Evolutionary conservation across 2,797 vertebrate genomes (phyloP).

Genomic region (Naso thynnoides): DNA sequence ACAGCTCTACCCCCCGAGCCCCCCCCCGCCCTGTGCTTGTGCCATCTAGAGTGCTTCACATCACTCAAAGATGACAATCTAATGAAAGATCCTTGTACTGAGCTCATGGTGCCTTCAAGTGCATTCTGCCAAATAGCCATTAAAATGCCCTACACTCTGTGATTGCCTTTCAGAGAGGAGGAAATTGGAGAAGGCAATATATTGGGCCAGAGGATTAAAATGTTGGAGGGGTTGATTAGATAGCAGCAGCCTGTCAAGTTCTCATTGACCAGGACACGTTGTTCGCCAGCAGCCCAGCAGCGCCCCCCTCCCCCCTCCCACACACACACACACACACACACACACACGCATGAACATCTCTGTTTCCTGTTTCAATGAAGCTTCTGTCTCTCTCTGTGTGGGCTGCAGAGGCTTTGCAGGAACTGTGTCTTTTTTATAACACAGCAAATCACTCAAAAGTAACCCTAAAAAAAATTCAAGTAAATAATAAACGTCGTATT

Average conservation of each 20-base stretch:
- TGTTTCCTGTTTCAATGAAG: conserved; percentile 14
- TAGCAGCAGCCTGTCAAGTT: conserved; percentile 61
- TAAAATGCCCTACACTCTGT: conserved; percentile 67
- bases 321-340: too few relatives aligned
- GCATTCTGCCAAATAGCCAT: conserved; percentile 73
- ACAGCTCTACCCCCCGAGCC: conserved; percentile 9
- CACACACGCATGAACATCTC: conserved; percentile 11
- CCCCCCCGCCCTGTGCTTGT: conserved; percentile 26
- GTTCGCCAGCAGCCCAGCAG: conserved; percentile 17
- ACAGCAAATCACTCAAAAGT: background rate
- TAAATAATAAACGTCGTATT: too few relatives aligned
- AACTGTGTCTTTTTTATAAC: background rate
- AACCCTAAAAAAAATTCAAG: too few relatives aligned
- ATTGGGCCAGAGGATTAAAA: conserved; percentile 70
- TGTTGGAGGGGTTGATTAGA: conserved; percentile 65
- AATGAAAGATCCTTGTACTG: conserved; percentile 71
- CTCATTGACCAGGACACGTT: conserved; percentile 56
- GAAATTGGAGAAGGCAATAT: conserved; percentile 74
- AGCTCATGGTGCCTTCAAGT: conserved; percentile 67
- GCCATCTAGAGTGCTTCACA: conserved; percentile 58
- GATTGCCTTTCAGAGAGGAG: conserved; percentile 70
- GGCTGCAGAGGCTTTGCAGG: background rate
- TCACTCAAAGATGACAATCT: conserved; percentile 71
- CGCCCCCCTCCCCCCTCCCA: too few relatives aligned
- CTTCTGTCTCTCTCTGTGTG: background rate